Evolutionary conservation across 2,113 vertebrate species (phyloP).

Genomic region (Ranitomeya variabilis): DNA sequence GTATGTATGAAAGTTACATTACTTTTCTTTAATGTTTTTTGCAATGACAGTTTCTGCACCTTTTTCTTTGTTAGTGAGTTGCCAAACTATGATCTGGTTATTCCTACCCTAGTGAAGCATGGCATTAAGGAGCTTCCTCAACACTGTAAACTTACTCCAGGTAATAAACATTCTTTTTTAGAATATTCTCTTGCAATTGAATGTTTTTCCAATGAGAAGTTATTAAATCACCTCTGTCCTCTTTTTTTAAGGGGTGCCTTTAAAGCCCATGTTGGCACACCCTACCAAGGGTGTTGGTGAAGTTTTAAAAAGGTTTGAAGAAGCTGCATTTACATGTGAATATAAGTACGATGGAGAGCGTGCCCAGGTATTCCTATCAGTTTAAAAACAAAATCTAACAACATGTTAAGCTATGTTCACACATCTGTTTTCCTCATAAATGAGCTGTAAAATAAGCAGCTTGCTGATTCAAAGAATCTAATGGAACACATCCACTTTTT

Average conservation of each 20-base stretch:
- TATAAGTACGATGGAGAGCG: conserved; percentile 92
- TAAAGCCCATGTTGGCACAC: conserved; percentile 90
- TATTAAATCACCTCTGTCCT: background rate
- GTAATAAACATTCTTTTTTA: conserved; percentile 63
- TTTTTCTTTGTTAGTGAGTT: conserved; percentile 77
- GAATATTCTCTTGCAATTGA: background rate
- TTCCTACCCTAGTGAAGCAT: conserved; percentile 81
- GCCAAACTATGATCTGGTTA: conserved; percentile 82
- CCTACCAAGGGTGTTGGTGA: conserved; percentile 87
- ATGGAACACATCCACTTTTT: too few relatives aligned
- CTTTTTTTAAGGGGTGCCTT: conserved; percentile 73
- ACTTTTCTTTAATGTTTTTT: too few relatives aligned
- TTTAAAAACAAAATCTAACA: background rate
- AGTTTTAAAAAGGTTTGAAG: conserved; percentile 87
- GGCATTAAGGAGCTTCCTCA: conserved; percentile 83
- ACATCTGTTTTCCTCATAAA: too few relatives aligned
- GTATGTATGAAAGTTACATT: too few relatives aligned
- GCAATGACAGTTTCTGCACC: rapidly evolving
- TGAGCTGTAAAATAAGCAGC: too few relatives aligned
- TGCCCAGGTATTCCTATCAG: conserved; percentile 77
- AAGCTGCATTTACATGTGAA: conserved; percentile 88
- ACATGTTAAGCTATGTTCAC: too few relatives aligned
- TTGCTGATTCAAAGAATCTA: too few relatives aligned
- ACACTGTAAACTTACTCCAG: conserved; percentile 88
- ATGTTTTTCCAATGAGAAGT: background rate